Percentiles rank a stretch among this genome's conserved stretches.
Evolutionary conservation across 2,888 invertebrate genomes (phyloP).

Genomic region (Drosophila melanosoma): DNA sequence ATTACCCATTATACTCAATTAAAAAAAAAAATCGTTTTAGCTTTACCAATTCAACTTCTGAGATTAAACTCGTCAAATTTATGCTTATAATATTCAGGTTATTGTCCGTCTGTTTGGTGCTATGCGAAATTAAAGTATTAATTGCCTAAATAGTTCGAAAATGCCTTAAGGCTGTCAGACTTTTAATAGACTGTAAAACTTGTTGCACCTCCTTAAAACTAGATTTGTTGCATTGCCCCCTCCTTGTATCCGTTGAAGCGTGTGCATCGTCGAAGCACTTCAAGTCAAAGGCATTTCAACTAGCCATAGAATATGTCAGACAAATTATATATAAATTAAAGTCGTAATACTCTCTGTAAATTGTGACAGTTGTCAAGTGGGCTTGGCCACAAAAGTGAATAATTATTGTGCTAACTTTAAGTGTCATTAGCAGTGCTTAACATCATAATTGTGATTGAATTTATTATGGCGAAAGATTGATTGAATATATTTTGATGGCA

Average conservation of each 20-base stretch:
- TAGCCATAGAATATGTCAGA: conserved; percentile 41
- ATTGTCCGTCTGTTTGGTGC: neutral
- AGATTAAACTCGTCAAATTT: neutral
- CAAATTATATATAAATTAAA: conserved; percentile 31
- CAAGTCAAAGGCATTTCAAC: conserved; percentile 42
- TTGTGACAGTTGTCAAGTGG: conserved; percentile 73
- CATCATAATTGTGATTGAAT: conserved; percentile 62
- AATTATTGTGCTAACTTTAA: conserved; percentile 61
- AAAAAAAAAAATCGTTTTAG: neutral
- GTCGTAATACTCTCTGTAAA: conserved; percentile 30
- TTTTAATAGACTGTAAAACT: conserved; percentile 48
- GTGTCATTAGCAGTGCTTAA: conserved; percentile 55
- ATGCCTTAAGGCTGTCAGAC: conserved; percentile 19
- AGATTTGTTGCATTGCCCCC: conserved; percentile 21
- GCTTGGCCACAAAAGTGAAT: conserved; percentile 55
- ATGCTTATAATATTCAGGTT: neutral
- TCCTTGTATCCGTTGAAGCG: conserved; percentile 35
- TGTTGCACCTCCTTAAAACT: conserved; percentile 47
- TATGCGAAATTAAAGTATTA: neutral
- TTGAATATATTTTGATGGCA: conserved; percentile 14
- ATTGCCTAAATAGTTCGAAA: conserved; percentile 1
- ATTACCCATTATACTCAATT: too few relatives aligned
- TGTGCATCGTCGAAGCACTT: conserved; percentile 22
- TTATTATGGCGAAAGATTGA: conserved; percentile 58
- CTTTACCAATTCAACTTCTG: neutral